Evolutionary conservation across 2,888 invertebrate species (phyloP).

Genomic region (Pristionchus maxplancki): DNA sequence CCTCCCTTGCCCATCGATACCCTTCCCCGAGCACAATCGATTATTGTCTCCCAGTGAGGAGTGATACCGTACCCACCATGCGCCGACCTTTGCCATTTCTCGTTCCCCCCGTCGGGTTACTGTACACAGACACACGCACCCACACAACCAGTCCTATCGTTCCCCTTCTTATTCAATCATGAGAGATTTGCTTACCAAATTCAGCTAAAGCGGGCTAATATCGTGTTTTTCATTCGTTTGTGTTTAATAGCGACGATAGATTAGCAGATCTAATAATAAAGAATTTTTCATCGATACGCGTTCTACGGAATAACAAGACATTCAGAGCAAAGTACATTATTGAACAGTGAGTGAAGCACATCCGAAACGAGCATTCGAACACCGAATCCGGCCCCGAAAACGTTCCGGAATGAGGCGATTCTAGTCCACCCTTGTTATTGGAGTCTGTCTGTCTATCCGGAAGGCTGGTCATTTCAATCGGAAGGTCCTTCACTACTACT

Average conservation of each 20-base stretch:
- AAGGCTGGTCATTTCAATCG: not conserved
- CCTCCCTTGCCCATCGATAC: not conserved
- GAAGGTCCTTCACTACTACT: not conserved
- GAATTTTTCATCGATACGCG: not conserved
- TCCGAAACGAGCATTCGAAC: not conserved
- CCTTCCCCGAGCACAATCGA: not conserved
- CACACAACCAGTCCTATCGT: not conserved
- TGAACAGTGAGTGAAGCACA: not conserved
- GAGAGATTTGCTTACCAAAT: conserved; percentile 36
- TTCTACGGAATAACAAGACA: not conserved
- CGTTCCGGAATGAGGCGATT: not conserved
- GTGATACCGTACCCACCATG: not conserved
- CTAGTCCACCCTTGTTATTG: not conserved
- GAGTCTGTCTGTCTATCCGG: not conserved
- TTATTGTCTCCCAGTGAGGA: not conserved
- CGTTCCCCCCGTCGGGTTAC: conserved; percentile 31
- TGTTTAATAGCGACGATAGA: not conserved
- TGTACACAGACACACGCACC: conserved; percentile 19
- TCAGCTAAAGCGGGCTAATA: not conserved
- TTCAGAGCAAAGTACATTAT: not conserved
- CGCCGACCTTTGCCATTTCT: conserved; percentile 6
- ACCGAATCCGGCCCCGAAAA: not conserved
- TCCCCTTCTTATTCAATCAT: not conserved
- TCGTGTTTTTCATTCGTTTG: conserved; percentile 17
- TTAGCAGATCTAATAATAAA: conserved; percentile 2